Conservation (phyloP, 2,888 invertebrate genomes). For the Tridacna crocea region DNA sequence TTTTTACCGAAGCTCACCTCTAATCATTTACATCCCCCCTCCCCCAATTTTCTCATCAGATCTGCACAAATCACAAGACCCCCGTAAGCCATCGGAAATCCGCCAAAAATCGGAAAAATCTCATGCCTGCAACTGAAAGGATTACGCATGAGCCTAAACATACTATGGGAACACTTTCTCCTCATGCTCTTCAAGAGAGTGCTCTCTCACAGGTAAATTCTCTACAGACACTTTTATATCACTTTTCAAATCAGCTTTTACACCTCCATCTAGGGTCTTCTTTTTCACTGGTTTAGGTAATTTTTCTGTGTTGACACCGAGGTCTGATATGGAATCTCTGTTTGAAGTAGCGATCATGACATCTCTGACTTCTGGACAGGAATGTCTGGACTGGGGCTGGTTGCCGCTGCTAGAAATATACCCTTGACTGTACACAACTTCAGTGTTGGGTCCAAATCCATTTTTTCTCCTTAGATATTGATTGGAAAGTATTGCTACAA, state of each 20-base stretch:
- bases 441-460: not conserved
- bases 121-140: too few relatives aligned
- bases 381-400: slow-evolving; percentile 16
- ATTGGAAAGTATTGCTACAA: slow-evolving; percentile 6
- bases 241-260: not conserved
- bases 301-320: slow-evolving; percentile 44
- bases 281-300: slow-evolving; percentile 54
- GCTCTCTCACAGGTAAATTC: slow-evolving; percentile 10
- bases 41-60: too few relatives aligned
- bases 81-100: too few relatives aligned
- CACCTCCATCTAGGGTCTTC: not conserved
- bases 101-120: too few relatives aligned
- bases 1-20: too few relatives aligned
- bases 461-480: not conserved
- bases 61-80: too few relatives aligned
- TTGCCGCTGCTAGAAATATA: not conserved
- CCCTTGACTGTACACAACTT: not conserved
- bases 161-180: not conserved
- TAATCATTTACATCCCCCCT: too few relatives aligned
- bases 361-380: slow-evolving; percentile 3
- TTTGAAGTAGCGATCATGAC: not conserved
- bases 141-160: too few relatives aligned
- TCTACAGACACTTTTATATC: not conserved
- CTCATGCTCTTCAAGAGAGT: slow-evolving; percentile 39
- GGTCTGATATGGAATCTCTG: slow-evolving; percentile 32